A percentile compares a stretch with the other conserved stretches of the same genome.
phyloP scores from a whole-genome alignment of 2,113 vertebrate species.

The Trinectes maculatus region DNA sequence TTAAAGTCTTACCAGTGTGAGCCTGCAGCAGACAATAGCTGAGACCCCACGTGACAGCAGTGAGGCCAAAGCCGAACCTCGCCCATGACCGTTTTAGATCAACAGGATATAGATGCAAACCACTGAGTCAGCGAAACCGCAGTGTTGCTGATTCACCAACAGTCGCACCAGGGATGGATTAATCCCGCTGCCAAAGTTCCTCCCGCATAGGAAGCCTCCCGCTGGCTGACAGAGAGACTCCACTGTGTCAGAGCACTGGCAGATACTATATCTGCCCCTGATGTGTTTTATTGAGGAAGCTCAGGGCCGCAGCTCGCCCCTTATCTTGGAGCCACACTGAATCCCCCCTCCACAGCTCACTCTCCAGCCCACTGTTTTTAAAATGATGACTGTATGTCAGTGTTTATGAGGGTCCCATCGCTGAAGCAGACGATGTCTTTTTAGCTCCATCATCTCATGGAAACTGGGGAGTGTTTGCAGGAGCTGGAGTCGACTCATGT shows the following conservation, averaged over 20 bases:
- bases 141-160: constrained; percentile 66
- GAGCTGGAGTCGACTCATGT: too few relatives aligned
- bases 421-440: background rate
- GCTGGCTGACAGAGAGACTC: constrained; percentile 39
- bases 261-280: constrained; percentile 53
- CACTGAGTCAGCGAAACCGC: constrained; percentile 46
- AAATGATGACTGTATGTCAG: constrained; percentile 3
- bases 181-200: constrained; percentile 41
- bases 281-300: constrained; percentile 71
- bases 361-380: constrained; percentile 17
- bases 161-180: constrained; percentile 47
- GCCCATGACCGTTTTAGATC: constrained; percentile 30
- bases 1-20: constrained; percentile 4
- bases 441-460: background rate
- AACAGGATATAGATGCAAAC: constrained; percentile 53
- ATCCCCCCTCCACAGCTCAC: constrained; percentile 32
- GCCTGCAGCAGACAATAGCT: constrained; percentile 24
- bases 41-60: constrained; percentile 13
- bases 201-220: constrained; percentile 6
- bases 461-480: background rate
- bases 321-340: constrained; percentile 71
- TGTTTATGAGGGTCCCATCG: constrained; percentile 45
- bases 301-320: constrained; percentile 33
- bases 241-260: background rate
- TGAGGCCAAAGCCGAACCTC: constrained; percentile 25